phyloP scores from a whole-genome alignment of 2,888 invertebrate species.

The Thera obeliscata region DNA sequence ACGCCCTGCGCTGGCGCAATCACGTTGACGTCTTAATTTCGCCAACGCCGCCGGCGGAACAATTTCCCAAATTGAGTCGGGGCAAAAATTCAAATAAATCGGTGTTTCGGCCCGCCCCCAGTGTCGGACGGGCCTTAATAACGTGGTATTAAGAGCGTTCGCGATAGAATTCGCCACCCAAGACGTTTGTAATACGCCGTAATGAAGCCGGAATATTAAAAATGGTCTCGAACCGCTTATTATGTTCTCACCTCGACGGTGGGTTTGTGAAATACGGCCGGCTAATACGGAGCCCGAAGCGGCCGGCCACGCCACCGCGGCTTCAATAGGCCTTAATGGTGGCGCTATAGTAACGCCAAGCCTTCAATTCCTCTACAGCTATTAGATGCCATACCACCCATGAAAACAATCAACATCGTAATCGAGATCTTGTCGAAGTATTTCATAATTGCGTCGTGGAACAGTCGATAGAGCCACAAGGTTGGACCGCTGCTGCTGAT shows the following conservation, averaged over 20 bases:
- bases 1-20: constrained; percentile 76
- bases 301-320: constrained; percentile 52
- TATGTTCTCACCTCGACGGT: constrained; percentile 83
- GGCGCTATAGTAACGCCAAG: constrained; percentile 59
- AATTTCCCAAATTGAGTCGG: constrained; percentile 84
- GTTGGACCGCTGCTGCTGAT: constrained; percentile 13
- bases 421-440: constrained; percentile 24
- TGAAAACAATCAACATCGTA: constrained; percentile 30
- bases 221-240: constrained; percentile 82
- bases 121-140: constrained; percentile 73
- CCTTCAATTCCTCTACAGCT: constrained; percentile 34
- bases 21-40: constrained; percentile 84
- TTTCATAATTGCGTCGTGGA: constrained; percentile 23
- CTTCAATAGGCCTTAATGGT: constrained; percentile 65
- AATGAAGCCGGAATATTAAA: constrained; percentile 84
- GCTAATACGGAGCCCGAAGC: constrained; percentile 72
- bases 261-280: constrained; percentile 79
- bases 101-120: constrained; percentile 69
- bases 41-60: constrained; percentile 80
- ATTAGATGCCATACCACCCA: constrained; percentile 41
- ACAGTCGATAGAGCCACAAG: constrained; percentile 13
- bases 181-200: constrained; percentile 83
- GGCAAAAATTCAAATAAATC: constrained; percentile 84
- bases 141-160: constrained; percentile 79
- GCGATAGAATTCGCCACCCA: constrained; percentile 85